A percentile compares a stretch with the other conserved stretches of the same genome.
These are phyloP conservation scores for Thelaira solivaga DNA, from an alignment of 2,888 invertebrate species.

Conservation along the genomic window DNA sequence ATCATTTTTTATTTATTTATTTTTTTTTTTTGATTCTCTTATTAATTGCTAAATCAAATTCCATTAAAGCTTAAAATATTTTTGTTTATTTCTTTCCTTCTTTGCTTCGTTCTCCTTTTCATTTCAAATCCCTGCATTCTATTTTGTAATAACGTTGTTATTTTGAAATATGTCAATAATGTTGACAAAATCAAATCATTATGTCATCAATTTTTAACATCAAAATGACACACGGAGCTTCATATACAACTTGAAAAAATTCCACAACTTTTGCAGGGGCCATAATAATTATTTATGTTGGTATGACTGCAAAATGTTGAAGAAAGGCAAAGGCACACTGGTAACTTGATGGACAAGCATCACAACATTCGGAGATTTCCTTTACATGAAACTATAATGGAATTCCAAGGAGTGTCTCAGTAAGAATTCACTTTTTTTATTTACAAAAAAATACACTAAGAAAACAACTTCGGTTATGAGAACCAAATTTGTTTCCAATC, in stretches of 20 bases:
- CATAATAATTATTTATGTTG: background rate
- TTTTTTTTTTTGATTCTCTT: slow-evolving; percentile 3
- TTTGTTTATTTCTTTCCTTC: background rate
- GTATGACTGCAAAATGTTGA: background rate
- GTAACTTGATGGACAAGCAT: too few relatives aligned
- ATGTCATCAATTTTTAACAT: slow-evolving; percentile 60
- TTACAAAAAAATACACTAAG: too few relatives aligned
- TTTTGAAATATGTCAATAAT: slow-evolving; percentile 51
- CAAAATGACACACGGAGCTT: slow-evolving; percentile 55
- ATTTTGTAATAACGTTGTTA: slow-evolving; percentile 51
- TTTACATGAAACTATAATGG: too few relatives aligned
- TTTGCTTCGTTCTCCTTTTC: too few relatives aligned
- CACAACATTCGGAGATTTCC: too few relatives aligned
- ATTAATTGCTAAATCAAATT: slow-evolving; percentile 4
- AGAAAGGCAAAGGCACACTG: slow-evolving; percentile 10
- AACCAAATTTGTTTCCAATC: too few relatives aligned
- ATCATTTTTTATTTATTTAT: too few relatives aligned
- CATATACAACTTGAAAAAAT: slow-evolving; percentile 19
- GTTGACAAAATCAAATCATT: slow-evolving; percentile 63
- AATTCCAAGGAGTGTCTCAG: too few relatives aligned
- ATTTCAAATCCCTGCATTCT: too few relatives aligned
- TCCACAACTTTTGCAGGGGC: slow-evolving; percentile 9
- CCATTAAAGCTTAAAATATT: slow-evolving; percentile 11
- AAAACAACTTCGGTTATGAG: too few relatives aligned
- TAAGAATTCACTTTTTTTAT: too few relatives aligned